These are phyloP conservation scores for Thamnaconus septentrionalis DNA, from an alignment of 2,113 vertebrate species.

Conservation along the genomic window DNA sequence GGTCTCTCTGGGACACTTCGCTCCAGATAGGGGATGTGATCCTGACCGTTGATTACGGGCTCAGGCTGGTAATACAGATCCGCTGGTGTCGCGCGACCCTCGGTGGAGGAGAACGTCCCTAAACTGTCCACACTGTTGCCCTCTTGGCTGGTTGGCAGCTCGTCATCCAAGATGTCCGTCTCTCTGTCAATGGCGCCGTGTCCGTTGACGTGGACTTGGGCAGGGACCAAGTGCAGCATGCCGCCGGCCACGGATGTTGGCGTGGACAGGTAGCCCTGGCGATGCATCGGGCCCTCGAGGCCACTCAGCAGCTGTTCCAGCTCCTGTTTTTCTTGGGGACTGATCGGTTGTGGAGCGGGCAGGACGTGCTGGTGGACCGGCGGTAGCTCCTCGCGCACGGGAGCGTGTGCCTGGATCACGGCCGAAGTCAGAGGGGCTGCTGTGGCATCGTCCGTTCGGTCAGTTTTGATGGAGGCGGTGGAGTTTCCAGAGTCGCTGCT, in stretches of 20 bases:
- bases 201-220: conserved; percentile 93
- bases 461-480: conserved; percentile 94
- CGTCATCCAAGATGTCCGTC: conserved; percentile 96
- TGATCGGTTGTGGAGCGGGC: conserved; percentile 76
- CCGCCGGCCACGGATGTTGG: conserved; percentile 54
- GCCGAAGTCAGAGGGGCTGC: conserved; percentile 53
- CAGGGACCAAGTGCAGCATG: conserved; percentile 87
- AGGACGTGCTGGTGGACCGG: conserved; percentile 33
- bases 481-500: conserved; percentile 98
- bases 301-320: conserved; percentile 92
- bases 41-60: conserved; percentile 79
- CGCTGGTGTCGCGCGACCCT: conserved; percentile 82
- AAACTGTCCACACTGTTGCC: conserved; percentile 92
- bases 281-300: conserved; percentile 84
- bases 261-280: conserved; percentile 68
- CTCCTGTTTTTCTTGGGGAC: conserved; percentile 90
- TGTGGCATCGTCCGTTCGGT: conserved; percentile 86
- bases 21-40: conserved; percentile 69
- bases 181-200: conserved; percentile 84
- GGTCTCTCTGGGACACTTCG: conserved; percentile 57
- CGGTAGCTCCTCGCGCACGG: conserved; percentile 25
- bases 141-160: conserved; percentile 88
- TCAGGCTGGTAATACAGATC: conserved; percentile 80
- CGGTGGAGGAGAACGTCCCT: conserved; percentile 88
- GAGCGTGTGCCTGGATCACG: conserved; percentile 62